Conservation (phyloP, 1,140 invertebrate genomes). For the Papilio polyxenes region DNA sequence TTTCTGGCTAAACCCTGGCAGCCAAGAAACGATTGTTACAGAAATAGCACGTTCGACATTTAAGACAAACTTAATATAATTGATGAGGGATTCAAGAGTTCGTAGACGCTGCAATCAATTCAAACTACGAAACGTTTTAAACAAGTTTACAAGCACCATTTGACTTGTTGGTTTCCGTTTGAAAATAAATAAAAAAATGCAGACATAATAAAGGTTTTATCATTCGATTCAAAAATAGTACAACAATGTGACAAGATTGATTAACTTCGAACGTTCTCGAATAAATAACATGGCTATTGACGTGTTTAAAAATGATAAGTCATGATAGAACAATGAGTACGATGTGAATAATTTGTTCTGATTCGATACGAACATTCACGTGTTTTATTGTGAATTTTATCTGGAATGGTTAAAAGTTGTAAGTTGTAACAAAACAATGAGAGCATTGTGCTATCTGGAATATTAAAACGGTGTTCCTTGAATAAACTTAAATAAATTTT, state of each 20-base stretch:
- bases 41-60: constrained; percentile 62
- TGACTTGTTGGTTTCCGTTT: constrained; percentile 10
- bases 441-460: constrained; percentile 32
- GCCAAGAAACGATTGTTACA: constrained; percentile 58
- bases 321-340: constrained; percentile 70
- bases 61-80: constrained; percentile 47
- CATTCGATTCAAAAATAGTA: constrained; percentile 54
- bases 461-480: constrained; percentile 36
- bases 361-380: constrained; percentile 54
- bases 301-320: constrained; percentile 61
- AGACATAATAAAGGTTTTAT: constrained; percentile 33
- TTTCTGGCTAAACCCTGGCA: constrained; percentile 61
- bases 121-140: constrained; percentile 27
- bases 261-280: constrained; percentile 68
- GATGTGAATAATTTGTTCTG: constrained; percentile 64
- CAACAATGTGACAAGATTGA: constrained; percentile 63
- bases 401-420: constrained; percentile 30
- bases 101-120: constrained; percentile 13
- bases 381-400: constrained; percentile 47
- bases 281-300: constrained; percentile 58
- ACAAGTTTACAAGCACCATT: constrained; percentile 25
- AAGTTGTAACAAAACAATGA: constrained; percentile 34
- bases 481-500: constrained; percentile 51
- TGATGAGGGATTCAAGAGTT: constrained; percentile 42
- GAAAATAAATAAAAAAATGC: constrained; percentile 27